Evolutionary conservation across 2,797 vertebrate species (phyloP), one percentile per base, ranked within the genome.

Genomic region (Anguilla obscura): DNA sequence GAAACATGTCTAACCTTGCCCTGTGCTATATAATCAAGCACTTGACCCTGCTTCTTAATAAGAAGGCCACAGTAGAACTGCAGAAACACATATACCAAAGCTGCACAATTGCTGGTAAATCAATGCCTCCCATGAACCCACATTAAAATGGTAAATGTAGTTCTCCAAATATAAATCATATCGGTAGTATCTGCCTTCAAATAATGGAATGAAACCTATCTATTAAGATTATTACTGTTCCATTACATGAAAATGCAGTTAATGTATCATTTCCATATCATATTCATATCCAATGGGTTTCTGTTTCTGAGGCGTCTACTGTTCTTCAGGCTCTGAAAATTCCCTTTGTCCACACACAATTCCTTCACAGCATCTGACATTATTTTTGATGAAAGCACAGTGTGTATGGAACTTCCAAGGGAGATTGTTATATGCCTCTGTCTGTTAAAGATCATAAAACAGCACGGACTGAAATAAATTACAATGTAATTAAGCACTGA

Each of bases 371-470:
- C 18, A 12, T n/a, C 79, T 9, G 24, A 50, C 8, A n/a, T n/a
- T 82, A 50, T 45, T 48, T 82, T 50, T 50, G 79, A 50, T 82
- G 45, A 82, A 82, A 82, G 45, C 18, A 45, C 74, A n/a, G 40
- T 82, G 40, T 50, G 79, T 87, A 14, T 79, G 21, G 24, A 12
- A 58, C 74, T 36, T 58, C 30, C 21, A 58, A 66, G 56, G 58
- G 76, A n/a, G 33, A 86, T 18, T 69, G 85, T 6, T 40, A 48
- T 66, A 63, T 85, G 84, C n/a, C 56, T 21, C 52, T 27, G 3
- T 86, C 21, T 85, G 58, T 48, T 63, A 24, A 45, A 48, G 58
- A 60, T 86, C 30, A 45, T 40, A 63, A 85, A 85, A 85, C 84
- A 85, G 84, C 84, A 60, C 24, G 84, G n/a, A 16, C n/a, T 24